phyloP scores from a whole-genome alignment of 2,797 vertebrate genomes.

The Linurgus olivaceus region DNA sequence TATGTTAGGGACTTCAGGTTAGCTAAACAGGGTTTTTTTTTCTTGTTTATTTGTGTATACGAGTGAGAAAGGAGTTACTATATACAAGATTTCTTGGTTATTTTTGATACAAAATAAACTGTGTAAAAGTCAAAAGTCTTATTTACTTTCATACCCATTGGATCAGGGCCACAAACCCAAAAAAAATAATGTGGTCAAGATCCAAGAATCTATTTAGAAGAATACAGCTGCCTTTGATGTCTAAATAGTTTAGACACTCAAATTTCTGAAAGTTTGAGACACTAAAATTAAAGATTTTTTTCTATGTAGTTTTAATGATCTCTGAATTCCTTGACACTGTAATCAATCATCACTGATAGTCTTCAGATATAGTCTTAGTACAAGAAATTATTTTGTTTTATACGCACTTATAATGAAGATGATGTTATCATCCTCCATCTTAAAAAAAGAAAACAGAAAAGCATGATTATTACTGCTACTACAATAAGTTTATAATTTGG shows the following conservation, averaged over 20 bases:
- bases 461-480: neutral
- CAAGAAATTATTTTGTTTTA: neutral
- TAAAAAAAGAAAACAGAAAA: neutral
- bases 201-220: neutral
- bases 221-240: neutral
- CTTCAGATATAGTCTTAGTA: neutral
- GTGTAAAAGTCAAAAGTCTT: neutral
- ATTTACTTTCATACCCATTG: neutral
- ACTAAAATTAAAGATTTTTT: neutral
- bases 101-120: neutral
- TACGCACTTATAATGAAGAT: neutral
- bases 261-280: neutral
- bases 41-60: neutral
- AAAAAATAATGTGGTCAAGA: neutral
- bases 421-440: neutral
- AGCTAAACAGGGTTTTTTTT: fast-evolving
- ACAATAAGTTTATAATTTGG: neutral
- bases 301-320: neutral
- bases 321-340: neutral
- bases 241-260: neutral
- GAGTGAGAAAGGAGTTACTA: neutral
- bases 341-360: neutral
- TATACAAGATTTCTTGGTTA: neutral
- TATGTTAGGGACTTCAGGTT: neutral
- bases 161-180: neutral